Conservation (phyloP, 2,888 invertebrate genomes). For the Protodeltote pygarga region DNA sequence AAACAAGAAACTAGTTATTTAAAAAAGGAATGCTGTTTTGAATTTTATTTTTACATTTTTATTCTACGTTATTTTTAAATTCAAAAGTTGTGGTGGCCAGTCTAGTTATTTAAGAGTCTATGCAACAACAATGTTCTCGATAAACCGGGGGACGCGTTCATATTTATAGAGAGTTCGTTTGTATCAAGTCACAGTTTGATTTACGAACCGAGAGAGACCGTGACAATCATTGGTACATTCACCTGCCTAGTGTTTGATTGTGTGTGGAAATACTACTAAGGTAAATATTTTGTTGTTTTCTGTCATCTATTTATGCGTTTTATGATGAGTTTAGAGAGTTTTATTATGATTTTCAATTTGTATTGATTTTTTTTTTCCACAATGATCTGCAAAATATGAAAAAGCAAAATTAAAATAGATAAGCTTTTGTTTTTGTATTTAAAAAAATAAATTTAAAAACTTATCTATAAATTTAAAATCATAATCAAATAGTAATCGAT, state of each 20-base stretch:
- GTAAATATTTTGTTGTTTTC: conserved; percentile 17
- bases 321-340: too few species aligned
- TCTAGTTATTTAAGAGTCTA: conserved; percentile 35
- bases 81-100: not conserved
- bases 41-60: not conserved
- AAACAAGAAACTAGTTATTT: too few species aligned
- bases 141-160: conserved; percentile 22
- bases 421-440: too few species aligned
- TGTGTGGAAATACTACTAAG: conserved; percentile 15
- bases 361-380: too few species aligned
- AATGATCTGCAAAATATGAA: too few species aligned
- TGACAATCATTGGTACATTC: conserved; percentile 31
- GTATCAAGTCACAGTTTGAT: conserved; percentile 50
- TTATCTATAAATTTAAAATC: too few species aligned
- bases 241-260: conserved; percentile 22
- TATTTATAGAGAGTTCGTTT: conserved; percentile 53
- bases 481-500: too few species aligned
- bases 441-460: too few species aligned
- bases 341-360: too few species aligned
- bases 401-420: too few species aligned
- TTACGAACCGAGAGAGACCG: conserved; percentile 22
- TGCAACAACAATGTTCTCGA: conserved; percentile 11
- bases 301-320: not conserved
- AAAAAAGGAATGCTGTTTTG: too few species aligned
- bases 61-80: not conserved